phyloP scores from a whole-genome alignment of 2,888 invertebrate genomes.

The Cosmopolites sordidus region DNA sequence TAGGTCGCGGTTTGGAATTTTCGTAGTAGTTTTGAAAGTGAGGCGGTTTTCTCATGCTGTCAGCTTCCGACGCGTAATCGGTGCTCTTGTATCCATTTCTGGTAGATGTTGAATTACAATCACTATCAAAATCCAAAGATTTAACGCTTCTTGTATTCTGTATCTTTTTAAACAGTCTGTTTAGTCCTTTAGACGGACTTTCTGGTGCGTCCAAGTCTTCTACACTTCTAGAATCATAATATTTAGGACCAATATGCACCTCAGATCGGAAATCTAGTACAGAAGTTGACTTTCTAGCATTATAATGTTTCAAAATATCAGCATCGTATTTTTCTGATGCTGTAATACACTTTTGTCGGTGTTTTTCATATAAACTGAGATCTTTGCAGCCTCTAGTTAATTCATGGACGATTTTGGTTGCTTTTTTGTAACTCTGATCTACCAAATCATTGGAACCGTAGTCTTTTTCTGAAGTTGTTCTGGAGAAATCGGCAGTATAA shows the following conservation, averaged over 20 bases:
- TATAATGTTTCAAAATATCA: constrained; percentile 48
- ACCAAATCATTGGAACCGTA: constrained; percentile 37
- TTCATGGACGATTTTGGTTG: constrained; percentile 47
- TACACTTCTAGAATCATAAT: constrained; percentile 46
- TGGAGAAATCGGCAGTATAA: constrained; percentile 33
- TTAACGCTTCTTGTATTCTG: constrained; percentile 61
- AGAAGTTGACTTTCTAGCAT: constrained; percentile 55
- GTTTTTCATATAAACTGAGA: constrained; percentile 42
- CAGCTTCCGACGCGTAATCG: constrained; percentile 59
- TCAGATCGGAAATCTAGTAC: constrained; percentile 55
- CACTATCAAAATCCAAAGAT: constrained; percentile 75
- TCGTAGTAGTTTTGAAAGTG: constrained; percentile 38
- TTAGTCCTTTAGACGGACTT: constrained; percentile 44
- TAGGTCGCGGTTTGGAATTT: constrained; percentile 60
- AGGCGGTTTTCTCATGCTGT: constrained; percentile 51
- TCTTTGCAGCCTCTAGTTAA: constrained; percentile 39
- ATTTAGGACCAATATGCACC: constrained; percentile 42
- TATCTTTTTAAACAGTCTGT: constrained; percentile 38
- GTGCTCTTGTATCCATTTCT: constrained; percentile 39
- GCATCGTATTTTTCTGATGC: constrained; percentile 47
- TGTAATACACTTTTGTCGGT: constrained; percentile 44
- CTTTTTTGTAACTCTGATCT: constrained; percentile 47
- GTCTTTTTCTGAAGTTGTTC: constrained; percentile 36
- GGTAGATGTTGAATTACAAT: constrained; percentile 44
- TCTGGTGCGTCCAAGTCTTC: constrained; percentile 48